Conservation (phyloP, 2,888 invertebrate genomes). For the Melieria picta region DNA sequence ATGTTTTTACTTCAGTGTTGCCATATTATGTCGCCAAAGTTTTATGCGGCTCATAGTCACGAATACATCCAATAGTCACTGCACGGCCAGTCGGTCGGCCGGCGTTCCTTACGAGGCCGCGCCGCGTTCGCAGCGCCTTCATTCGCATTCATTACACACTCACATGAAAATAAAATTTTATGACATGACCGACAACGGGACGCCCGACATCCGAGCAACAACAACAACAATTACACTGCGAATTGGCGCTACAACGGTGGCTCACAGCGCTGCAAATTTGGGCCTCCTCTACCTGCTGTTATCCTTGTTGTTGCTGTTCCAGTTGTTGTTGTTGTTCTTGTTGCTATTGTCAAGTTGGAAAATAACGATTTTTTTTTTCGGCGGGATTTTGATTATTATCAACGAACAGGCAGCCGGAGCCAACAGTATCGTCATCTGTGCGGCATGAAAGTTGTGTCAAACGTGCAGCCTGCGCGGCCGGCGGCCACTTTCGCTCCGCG, state of each 20-base stretch:
- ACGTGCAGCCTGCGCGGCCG: constrained; percentile 4
- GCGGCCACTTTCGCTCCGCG: constrained; percentile 7
- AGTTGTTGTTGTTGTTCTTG: constrained; percentile 12
- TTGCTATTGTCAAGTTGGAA: constrained; percentile 11
- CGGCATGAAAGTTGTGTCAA: constrained; percentile 13
- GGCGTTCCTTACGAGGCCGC: constrained; percentile 17
- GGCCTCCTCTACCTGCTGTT: constrained; percentile 12
- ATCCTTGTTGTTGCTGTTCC: constrained; percentile 9
- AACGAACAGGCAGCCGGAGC: constrained; percentile 21
- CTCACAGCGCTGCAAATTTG: not conserved
- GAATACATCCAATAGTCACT: not conserved
- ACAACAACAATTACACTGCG: constrained; percentile 13
- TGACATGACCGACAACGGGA: constrained; percentile 34
- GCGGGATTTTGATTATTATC: constrained; percentile 20
- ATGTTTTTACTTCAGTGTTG: not conserved
- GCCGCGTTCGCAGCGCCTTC: constrained; percentile 16
- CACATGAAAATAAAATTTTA: constrained; percentile 44
- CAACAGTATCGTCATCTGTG: constrained; percentile 4
- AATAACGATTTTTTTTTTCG: constrained; percentile 26
- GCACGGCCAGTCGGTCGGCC: not conserved
- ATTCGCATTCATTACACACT: constrained; percentile 31
- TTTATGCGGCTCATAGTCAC: constrained; percentile 2
- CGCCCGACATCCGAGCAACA: constrained; percentile 15
- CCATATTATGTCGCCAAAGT: constrained; percentile 26
- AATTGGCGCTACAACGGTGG: constrained; percentile 10